Evolutionary conservation across 2,888 invertebrate species (phyloP).

Genomic region (Standfussiana lucernea): DNA sequence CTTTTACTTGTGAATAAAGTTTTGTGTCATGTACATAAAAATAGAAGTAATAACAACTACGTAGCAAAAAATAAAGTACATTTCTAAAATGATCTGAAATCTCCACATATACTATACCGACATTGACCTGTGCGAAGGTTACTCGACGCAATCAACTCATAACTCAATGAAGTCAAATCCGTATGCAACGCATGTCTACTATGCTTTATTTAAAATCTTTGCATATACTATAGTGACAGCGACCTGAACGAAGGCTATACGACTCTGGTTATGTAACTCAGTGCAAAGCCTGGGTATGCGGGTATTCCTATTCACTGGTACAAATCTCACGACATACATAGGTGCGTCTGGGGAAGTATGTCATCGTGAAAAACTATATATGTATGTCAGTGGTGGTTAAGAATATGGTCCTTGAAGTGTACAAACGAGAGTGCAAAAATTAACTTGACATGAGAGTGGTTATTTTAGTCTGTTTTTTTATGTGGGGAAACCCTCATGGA

Average conservation of each 20-base stretch:
- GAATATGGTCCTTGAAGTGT: neutral
- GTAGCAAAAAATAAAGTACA: neutral
- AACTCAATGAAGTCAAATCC: conserved; percentile 27
- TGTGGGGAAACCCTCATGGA: neutral
- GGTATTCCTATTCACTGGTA: conserved; percentile 16
- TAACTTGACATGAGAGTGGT: neutral
- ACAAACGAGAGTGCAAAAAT: neutral
- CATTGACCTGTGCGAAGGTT: conserved; percentile 32
- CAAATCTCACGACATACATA: conserved; percentile 12
- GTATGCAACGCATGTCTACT: conserved; percentile 5
- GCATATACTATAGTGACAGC: conserved; percentile 77
- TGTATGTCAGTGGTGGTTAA: neutral
- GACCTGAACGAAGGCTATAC: conserved; percentile 83
- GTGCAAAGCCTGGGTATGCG: conserved; percentile 50
- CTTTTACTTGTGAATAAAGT: too few relatives aligned
- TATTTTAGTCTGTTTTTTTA: neutral
- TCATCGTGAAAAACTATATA: neutral
- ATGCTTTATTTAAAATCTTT: conserved; percentile 71
- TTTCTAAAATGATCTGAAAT: conserved; percentile 11
- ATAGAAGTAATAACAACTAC: neutral
- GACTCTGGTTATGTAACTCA: conserved; percentile 75
- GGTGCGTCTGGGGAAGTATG: neutral
- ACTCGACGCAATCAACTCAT: conserved; percentile 11
- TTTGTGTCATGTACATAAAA: neutral
- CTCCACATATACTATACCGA: conserved; percentile 27